phyloP scores from a whole-genome alignment of 2,113 vertebrate species.

The Calidris pugnax region DNA sequence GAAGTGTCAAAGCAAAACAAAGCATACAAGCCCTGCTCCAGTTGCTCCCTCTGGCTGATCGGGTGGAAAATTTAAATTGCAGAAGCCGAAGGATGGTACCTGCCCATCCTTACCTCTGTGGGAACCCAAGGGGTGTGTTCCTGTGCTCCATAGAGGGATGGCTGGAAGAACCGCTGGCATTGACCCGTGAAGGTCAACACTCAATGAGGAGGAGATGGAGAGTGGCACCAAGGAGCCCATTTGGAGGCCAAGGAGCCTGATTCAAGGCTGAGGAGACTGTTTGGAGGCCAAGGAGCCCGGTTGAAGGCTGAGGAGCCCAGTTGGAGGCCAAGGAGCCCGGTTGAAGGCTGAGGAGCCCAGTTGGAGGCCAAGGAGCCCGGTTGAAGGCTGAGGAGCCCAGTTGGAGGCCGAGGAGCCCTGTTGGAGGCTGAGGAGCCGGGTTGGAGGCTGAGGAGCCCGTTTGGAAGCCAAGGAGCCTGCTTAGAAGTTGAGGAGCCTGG shows the following conservation, averaged over 20 bases:
- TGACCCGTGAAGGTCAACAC: no score
- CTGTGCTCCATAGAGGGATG: not conserved
- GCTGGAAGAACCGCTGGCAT: not conserved
- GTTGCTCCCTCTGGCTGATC: not conserved
- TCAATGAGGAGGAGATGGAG: not conserved
- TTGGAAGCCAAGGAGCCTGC: no score
- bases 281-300: no score
- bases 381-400: no score
- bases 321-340: not conserved
- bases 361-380: not conserved
- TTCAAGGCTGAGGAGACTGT: no score
- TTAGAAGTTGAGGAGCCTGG: no score
- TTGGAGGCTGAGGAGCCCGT: no score
- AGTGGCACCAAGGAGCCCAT: rapidly evolving
- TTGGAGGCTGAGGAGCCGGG: no score
- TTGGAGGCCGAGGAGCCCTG: no score
- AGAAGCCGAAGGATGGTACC: not conserved
- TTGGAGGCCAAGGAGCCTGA: no score
- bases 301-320: no score
- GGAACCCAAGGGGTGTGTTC: not conserved
- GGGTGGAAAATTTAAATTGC: not conserved
- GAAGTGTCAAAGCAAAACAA: not conserved
- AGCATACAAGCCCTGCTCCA: not conserved
- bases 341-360: no score
- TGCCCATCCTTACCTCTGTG: not conserved